Base-by-base conservation (phyloP, 1,140 invertebrate species). In the Drosophila dunni region DNA sequence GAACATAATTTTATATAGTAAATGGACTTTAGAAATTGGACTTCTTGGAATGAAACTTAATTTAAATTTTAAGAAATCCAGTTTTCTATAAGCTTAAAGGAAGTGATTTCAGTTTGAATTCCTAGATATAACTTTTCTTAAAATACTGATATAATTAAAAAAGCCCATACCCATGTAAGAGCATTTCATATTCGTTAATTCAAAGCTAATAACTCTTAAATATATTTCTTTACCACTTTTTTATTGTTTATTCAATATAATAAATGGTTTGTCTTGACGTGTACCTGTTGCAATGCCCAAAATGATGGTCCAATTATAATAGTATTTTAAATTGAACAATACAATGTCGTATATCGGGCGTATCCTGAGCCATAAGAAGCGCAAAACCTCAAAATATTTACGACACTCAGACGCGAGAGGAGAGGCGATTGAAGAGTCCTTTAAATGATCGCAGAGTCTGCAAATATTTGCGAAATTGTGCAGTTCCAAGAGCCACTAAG, bases 311-410 rank as follows among this genome's bases (percentile, higher is more conserved):
- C 83, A 82, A 86, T 86, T 66, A 72, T 72, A 69, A 69, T 61
- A 5, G 13, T 24, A 58, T 58, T 44, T 51, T 45, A 48, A 45
- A 60, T 36, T 51, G 17, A 7, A 40, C n/a, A 29, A 48, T 17
- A 24, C 44, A 1, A n/a, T 48, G 46, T 42, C 15, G 13, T 10
- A 8, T n/a, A 54, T 53, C 73, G 78, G 84, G 84, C 83, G 80
- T 77, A 65, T 48, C 64, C 81, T 63, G 42, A 36, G 36, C 42
- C 76, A 88, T 89, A 89, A 88, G 83, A 81, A 90, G 84, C 85
- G 81, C 81, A 90, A 88, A 88, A 90, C 85, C 84, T 88, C 85
- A 88, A 88, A 86, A 88, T 88, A 88, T 90, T 88, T 88, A 89
- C 74, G 53, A 33, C 34, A n/a, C n/a, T 5, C 13, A 6, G 53